phyloP scores from a whole-genome alignment of 2,113 vertebrate genomes.

The Perca flavescens region DNA sequence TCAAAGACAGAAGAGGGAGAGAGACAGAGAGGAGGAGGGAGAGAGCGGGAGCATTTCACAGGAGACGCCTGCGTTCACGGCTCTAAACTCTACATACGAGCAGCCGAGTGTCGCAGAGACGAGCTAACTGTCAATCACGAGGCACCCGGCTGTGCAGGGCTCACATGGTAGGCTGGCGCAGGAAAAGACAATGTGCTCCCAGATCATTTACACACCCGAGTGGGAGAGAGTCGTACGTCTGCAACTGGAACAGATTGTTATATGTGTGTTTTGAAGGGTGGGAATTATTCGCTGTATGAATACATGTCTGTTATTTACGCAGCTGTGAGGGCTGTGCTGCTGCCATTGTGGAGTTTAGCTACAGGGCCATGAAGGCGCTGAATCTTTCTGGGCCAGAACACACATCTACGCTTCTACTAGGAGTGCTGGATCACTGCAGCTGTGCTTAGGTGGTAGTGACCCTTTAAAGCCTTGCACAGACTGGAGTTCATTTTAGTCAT shows the following conservation, averaged over 20 bases:
- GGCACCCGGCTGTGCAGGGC: slow-evolving; percentile 59
- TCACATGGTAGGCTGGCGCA: slow-evolving; percentile 62
- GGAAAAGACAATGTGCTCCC: slow-evolving; percentile 54
- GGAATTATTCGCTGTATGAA: slow-evolving; percentile 62
- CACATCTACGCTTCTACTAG: neutral
- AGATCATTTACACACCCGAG: slow-evolving; percentile 64
- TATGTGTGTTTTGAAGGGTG: slow-evolving; percentile 71
- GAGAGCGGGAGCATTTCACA: slow-evolving; percentile 52
- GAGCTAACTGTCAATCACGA: slow-evolving; percentile 71
- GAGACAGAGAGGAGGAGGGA: slow-evolving; percentile 29
- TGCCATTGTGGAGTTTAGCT: neutral
- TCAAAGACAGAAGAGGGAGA: slow-evolving; percentile 62
- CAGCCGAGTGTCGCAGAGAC: slow-evolving; percentile 68
- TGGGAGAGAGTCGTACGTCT: slow-evolving; percentile 49
- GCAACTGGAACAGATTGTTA: slow-evolving; percentile 73
- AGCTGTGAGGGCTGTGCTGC: slow-evolving; percentile 11
- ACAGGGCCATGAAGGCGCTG: slow-evolving; percentile 27
- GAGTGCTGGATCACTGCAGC: neutral
- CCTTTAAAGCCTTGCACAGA: neutral
- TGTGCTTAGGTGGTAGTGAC: neutral
- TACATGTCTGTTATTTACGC: slow-evolving; percentile 54
- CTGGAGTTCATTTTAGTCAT: slow-evolving; percentile 2
- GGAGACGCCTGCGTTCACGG: slow-evolving; percentile 59
- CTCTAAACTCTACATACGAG: slow-evolving; percentile 62
- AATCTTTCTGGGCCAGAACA: slow-evolving; percentile 25